Conservation (phyloP, 2,113 vertebrate genomes). For the Helogale parvula region DNA sequence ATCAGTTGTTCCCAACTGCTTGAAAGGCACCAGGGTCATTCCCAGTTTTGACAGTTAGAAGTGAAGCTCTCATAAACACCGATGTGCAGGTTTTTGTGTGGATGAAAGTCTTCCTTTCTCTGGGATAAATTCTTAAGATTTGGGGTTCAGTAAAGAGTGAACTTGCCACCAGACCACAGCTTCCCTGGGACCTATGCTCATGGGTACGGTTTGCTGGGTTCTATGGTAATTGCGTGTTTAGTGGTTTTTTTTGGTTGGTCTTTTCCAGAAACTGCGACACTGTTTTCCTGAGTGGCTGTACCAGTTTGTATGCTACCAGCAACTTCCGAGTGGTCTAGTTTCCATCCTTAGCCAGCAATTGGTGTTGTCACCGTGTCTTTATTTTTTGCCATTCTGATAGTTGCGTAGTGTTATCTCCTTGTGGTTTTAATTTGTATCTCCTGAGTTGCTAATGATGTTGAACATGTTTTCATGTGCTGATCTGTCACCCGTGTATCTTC, state of each 20-base stretch:
- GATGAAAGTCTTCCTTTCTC: background rate
- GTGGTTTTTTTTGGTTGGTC: background rate
- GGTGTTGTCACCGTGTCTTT: background rate
- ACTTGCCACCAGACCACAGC: background rate
- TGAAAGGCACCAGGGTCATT: background rate
- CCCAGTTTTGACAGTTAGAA: background rate
- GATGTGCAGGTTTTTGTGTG: background rate
- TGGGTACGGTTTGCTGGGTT: background rate
- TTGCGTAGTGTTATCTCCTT: background rate
- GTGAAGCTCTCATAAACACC: background rate
- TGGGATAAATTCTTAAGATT: background rate
- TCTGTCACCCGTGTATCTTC: background rate
- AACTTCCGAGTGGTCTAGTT: background rate
- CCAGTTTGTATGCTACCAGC: background rate
- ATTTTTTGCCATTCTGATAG: background rate
- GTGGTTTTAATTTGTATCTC: background rate
- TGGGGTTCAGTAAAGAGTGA: background rate
- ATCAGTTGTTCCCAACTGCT: no score
- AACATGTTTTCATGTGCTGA: background rate
- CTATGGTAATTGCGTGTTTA: background rate
- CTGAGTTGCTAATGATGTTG: background rate
- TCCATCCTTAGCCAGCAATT: background rate
- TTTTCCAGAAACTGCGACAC: background rate
- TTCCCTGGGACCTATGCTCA: background rate
- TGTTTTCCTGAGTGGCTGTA: background rate